phyloP scores from a whole-genome alignment of 2,797 vertebrate genomes.

The Lindbergichthys nudifrons region DNA sequence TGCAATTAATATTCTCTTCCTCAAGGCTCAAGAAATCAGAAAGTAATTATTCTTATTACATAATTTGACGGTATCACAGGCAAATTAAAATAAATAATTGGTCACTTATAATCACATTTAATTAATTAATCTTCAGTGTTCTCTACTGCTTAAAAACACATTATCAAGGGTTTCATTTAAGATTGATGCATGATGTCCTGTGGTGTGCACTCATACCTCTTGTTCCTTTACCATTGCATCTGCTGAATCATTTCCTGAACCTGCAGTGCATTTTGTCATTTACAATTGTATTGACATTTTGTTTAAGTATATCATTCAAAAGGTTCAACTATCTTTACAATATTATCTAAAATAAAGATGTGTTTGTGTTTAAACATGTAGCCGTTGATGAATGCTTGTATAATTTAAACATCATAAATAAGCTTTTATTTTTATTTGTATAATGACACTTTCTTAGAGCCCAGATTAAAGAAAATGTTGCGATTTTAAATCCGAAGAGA shows the following conservation, averaged over 20 bases:
- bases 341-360: neutral
- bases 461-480: neutral
- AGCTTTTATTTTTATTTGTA: neutral
- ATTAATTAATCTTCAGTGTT: neutral
- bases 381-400: neutral
- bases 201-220: constrained; percentile 19
- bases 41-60: neutral
- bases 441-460: constrained; percentile 2
- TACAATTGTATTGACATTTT: neutral
- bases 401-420: neutral
- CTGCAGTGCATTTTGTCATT: constrained; percentile 52
- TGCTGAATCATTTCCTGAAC: constrained; percentile 54
- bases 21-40: neutral
- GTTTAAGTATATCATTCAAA: neutral
- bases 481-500: constrained; percentile 1
- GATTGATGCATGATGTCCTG: neutral
- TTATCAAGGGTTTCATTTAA: neutral
- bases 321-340: neutral
- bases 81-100: neutral
- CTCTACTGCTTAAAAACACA: neutral
- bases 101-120: neutral
- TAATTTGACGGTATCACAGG: neutral
- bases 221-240: constrained; percentile 42
- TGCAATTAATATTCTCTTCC: constrained; percentile 3
- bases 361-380: neutral